Evolutionary conservation across 2,888 invertebrate species (phyloP), one percentile per base, ranked within the genome.

Genomic region (Noctuana brunneofusca): DNA sequence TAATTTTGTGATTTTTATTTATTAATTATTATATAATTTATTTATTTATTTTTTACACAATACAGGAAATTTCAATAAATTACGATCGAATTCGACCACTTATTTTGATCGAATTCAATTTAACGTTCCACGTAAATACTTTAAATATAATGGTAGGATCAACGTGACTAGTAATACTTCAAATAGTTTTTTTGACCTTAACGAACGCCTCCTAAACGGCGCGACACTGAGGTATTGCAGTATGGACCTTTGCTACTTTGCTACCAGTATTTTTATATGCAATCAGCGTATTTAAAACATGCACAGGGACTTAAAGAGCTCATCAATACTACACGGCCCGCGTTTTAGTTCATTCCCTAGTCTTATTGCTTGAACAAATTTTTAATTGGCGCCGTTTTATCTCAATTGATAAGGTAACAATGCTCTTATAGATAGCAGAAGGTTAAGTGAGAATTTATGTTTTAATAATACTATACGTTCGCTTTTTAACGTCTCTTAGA

Each of bases 391-490:
- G 63, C 62, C 73, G 65, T 67, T 71, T 77, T 83, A 84, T 84
- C 81, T 74, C 52, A 49, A 50, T 59, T 68, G 83, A 83, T 86
- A 86, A 84, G 79, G 76, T 74, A 80, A 87, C 87, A 87, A 84
- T 81, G 74, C 79, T 71, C 65, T 68, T 68, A 43, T 62, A 73
- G 69, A 80, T 84, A 85, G 80, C 75, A 74, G 63, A 65, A 57
- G 64, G 69, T 74, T 84, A 86, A 89, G 87, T 87, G 87, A 85
- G 78, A 86, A 88, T 86, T 82, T 86, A 86, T 88, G 87, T 88
- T 82, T 78, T 75, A 71, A 72, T 73, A 71, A 64, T 65, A 55
- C 50, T 58, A 41, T 64, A 64, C 64, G 66, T 58, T 65, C 57
- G 59, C 63, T 71, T 74, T 72, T 71, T 70, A 68, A 58, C 66